phyloP scores from a whole-genome alignment of 2,888 invertebrate genomes.

The Darwinula stevensoni region DNA sequence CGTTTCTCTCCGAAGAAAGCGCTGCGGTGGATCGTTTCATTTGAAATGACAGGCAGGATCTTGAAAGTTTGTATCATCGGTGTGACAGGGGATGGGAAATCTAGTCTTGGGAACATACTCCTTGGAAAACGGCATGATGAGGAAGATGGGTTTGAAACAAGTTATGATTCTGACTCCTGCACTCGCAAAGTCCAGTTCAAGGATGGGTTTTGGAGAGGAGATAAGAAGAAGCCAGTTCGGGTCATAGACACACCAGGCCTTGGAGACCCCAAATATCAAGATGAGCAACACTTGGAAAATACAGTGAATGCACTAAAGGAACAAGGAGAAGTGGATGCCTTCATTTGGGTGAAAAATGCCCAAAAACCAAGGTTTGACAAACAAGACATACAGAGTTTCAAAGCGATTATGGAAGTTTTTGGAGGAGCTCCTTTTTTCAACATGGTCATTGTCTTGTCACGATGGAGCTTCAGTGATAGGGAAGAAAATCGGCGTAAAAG shows the following conservation, averaged over 20 bases:
- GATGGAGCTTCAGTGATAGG: too few relatives aligned
- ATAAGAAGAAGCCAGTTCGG: background rate
- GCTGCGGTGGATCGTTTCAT: too few relatives aligned
- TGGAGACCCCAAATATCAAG: background rate
- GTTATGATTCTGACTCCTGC: background rate
- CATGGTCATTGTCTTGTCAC: background rate
- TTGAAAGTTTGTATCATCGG: too few relatives aligned
- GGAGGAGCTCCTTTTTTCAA: background rate
- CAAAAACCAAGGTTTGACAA: background rate
- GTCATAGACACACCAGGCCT: background rate
- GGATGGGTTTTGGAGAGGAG: background rate
- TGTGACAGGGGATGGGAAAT: background rate
- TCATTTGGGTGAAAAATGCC: constrained; percentile 1
- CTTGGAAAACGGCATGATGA: background rate
- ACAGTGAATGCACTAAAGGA: background rate
- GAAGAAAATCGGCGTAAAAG: too few relatives aligned
- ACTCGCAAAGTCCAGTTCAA: background rate
- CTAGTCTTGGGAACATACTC: background rate
- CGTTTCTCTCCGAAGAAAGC: too few relatives aligned
- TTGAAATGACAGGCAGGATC: too few relatives aligned
- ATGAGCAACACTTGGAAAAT: background rate
- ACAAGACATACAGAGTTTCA: background rate
- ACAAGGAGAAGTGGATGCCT: background rate
- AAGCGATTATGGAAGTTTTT: background rate
- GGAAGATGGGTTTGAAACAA: background rate